Evolutionary conservation across 2,113 vertebrate species (phyloP), one percentile per base, ranked within the genome.

Genomic region (Sminthopsis crassicaudata): DNA sequence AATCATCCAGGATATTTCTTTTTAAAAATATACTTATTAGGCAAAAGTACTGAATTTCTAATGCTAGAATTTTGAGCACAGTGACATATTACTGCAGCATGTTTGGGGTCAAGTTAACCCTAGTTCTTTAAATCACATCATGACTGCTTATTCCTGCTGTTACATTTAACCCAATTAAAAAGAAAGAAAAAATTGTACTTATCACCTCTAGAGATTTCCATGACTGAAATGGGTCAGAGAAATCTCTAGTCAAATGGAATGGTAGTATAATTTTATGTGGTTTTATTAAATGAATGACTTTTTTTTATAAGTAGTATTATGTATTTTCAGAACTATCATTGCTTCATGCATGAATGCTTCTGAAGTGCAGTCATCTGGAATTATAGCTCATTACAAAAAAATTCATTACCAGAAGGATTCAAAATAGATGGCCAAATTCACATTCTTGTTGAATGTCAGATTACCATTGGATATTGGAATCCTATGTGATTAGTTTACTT

Each of bases 321-420:
- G n/a, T 84, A 84, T 42, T 84, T 84, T 84, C 67, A 84, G 67
- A 42, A 42, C n/a, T 84, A 84, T 22, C 42, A n/a, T 93, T 25
- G 14, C 42, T 2, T 1, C 42, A 3, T 54, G 3, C 0, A 1
- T 89, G 46, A 92, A 23, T 90, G 26, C 0, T 10, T 93, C 57
- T 60, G 91, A 92, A 60, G 57, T 36, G 46, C 46, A 92, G 54
- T 92, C 54, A 27, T 60, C 46, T 60, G 48, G 54, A 60, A 30
- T 92, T 95, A 91, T 2, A 2, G 91, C 96, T 90, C 90, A 92
- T 52, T 92, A 89, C 93, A 92, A 95, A 12, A 12, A 95, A 0
- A 67, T 0, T 48, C 95, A 93, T 95, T 95, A 0, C 89, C 0
- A 90, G 93, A 84, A 84, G 67, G 12, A 60, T 46, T 60, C 91